A percentile compares a stretch with the other conserved stretches of the same genome.
Evolutionary conservation across 2,888 invertebrate genomes (phyloP).

Genomic region (Netelia fuscicornis): DNA sequence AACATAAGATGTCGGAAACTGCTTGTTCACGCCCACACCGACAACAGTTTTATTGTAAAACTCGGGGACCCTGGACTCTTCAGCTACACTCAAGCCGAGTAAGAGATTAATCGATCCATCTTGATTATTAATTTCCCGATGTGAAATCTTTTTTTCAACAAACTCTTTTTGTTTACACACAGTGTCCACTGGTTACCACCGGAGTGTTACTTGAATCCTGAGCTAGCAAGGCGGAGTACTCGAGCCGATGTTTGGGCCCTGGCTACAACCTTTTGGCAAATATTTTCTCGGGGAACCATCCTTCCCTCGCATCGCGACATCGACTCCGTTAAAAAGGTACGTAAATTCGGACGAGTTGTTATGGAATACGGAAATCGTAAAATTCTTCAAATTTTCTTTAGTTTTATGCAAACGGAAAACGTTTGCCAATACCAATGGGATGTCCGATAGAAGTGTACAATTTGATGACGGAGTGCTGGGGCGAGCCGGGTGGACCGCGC

Average conservation of each 20-base stretch:
- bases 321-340: conserved; percentile 83
- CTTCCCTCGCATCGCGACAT: conserved; percentile 81
- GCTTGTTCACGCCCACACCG: conserved; percentile 91
- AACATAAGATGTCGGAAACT: conserved; percentile 93
- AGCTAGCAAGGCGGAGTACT: conserved; percentile 88
- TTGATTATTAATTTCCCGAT: not conserved
- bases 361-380: not conserved
- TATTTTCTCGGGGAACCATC: conserved; percentile 91
- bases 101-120: conserved; percentile 79
- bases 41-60: conserved; percentile 90
- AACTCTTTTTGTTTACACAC: conserved; percentile 65
- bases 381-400: conserved; percentile 76
- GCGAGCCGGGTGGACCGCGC: conserved; percentile 88
- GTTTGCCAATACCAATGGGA: conserved; percentile 88
- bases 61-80: conserved; percentile 93
- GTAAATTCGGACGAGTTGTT: not conserved
- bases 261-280: conserved; percentile 96
- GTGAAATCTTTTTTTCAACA: not conserved
- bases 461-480: conserved; percentile 94
- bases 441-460: conserved; percentile 92
- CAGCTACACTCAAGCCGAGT: conserved; percentile 87
- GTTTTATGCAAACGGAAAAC: conserved; percentile 90
- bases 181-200: conserved; percentile 96
- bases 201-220: conserved; percentile 91
- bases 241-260: conserved; percentile 96